Evolutionary conservation across 2,888 invertebrate genomes (phyloP).

Genomic region (Tricholauxania praeusta): DNA sequence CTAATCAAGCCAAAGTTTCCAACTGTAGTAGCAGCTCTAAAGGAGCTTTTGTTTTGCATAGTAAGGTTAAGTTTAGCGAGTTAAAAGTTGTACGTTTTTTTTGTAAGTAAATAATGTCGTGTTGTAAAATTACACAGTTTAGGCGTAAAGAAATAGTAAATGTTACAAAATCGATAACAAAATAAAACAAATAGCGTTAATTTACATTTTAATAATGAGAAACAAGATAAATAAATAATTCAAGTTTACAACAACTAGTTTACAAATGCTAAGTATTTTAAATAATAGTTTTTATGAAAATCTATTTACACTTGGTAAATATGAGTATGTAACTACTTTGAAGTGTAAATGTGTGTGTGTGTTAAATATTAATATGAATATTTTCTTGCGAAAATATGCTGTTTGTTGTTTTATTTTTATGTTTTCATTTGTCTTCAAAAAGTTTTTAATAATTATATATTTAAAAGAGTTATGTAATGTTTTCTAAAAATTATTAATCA

Average conservation of each 20-base stretch:
- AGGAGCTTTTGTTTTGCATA: not conserved
- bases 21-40: not conserved
- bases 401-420: not conserved
- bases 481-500: too few relatives aligned
- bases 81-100: too few relatives aligned
- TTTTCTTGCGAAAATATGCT: not conserved
- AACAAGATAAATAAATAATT: not conserved
- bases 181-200: slow-evolving; percentile 20
- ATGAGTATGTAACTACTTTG: too few relatives aligned
- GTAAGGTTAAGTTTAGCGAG: slow-evolving; percentile 2
- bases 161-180: slow-evolving; percentile 57
- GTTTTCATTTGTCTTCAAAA: slow-evolving; percentile 2
- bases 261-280: slow-evolving; percentile 5
- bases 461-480: too few relatives aligned
- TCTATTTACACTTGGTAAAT: not conserved
- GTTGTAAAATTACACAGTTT: slow-evolving; percentile 45
- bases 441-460: too few relatives aligned
- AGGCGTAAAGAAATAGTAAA: slow-evolving; percentile 59
- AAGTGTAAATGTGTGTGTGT: too few relatives aligned
- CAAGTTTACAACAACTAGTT: slow-evolving; percentile 5
- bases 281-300: not conserved
- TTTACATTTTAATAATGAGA: slow-evolving; percentile 10
- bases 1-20: slow-evolving; percentile 11
- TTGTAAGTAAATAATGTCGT: not conserved
- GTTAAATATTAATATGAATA: not conserved